These are phyloP conservation scores for Deroptyus accipitrinus DNA, from an alignment of 2,113 vertebrate species.

Conservation along the genomic window DNA sequence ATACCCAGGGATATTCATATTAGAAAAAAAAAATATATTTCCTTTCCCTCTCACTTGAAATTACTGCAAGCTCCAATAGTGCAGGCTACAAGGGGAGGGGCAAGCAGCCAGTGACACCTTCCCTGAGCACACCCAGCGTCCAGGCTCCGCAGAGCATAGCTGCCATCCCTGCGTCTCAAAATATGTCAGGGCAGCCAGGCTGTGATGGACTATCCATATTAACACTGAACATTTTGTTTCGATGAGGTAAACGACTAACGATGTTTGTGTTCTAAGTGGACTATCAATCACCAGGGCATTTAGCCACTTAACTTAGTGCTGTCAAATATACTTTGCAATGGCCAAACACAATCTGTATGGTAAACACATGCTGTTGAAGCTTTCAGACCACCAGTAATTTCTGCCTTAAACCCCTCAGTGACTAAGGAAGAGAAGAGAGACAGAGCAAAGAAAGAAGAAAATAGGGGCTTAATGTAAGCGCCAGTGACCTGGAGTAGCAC, in stretches of 20 bases:
- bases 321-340: constrained; percentile 26
- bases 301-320: background rate
- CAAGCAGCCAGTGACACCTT: background rate
- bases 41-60: background rate
- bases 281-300: constrained; percentile 19
- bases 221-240: background rate
- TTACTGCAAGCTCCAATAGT: background rate
- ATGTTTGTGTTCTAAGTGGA: background rate
- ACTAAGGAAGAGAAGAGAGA: background rate
- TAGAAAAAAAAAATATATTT: background rate
- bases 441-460: background rate
- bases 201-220: background rate
- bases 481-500: background rate
- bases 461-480: background rate
- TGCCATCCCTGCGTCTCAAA: background rate
- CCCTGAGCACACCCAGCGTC: accelerated
- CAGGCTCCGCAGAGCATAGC: background rate
- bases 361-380: background rate
- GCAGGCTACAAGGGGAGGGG: background rate
- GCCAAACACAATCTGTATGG: constrained; percentile 16
- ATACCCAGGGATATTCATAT: background rate
- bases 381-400: background rate
- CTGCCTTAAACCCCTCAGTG: background rate
- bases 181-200: background rate
- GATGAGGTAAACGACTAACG: background rate